Percentiles rank a stretch among this genome's conserved stretches.
Conservation (phyloP, 2,888 invertebrate genomes). For the Hemaris fuciformis region DNA sequence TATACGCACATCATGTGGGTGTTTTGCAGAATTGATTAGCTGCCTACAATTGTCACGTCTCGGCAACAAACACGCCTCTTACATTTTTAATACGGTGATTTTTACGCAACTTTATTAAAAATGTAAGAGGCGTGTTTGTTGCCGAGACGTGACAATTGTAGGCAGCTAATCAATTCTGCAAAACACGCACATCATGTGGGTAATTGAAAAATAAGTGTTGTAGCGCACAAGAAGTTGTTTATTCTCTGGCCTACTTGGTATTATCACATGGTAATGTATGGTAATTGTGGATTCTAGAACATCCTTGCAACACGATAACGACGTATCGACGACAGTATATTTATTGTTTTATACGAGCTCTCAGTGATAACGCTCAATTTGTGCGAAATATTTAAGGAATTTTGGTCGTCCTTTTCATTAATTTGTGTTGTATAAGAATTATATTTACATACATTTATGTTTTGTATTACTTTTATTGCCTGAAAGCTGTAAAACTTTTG, state of each 20-base stretch:
- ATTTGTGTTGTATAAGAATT: not conserved
- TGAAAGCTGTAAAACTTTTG: too few species aligned
- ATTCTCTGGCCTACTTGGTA: constrained; percentile 6
- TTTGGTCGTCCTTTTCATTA: not conserved
- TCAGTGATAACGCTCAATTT: not conserved
- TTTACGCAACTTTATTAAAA: not conserved
- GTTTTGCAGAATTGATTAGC: not conserved
- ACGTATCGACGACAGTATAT: not conserved
- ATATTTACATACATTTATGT: not conserved
- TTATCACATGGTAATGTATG: constrained; percentile 9
- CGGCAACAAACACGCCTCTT: not conserved
- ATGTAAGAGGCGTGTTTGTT: not conserved
- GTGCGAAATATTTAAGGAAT: not conserved
- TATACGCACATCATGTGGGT: not conserved
- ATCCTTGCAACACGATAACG: constrained; percentile 3
- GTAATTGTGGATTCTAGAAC: constrained; percentile 7
- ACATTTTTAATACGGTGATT: not conserved
- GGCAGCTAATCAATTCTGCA: not conserved
- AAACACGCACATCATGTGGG: not conserved
- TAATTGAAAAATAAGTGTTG: not conserved
- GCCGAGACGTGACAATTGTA: not conserved
- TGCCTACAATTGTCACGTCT: not conserved
- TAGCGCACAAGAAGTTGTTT: not conserved
- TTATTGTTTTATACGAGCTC: not conserved
- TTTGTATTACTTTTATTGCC: not conserved